Base-by-base conservation (phyloP, 2,113 vertebrate species). In the Myanophis thanlyinensis region DNA sequence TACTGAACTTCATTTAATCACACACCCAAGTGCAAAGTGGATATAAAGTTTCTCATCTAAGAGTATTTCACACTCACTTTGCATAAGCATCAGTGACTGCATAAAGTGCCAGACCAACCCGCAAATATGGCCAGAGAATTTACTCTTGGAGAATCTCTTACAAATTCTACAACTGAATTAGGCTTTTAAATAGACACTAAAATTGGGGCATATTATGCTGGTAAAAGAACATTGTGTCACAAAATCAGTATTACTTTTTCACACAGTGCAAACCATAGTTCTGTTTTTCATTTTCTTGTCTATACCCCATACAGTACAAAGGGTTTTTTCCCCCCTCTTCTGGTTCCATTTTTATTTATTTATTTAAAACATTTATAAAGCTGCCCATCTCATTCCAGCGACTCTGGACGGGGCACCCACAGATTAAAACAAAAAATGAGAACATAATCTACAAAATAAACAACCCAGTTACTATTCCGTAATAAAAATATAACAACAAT, bases 11-110 rank as follows among this genome's bases (percentile, higher is more conserved):
- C 10, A 84, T 93, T 90, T 89, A 93, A 54, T 94, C 51, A 49
- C 91, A 93, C 52, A 67, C 0, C 87, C 49, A 92, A 95, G 67
- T 95, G 51, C 47, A 94, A 95, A 96, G 93, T 89, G 11, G 8
- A 87, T 94, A 92, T 93, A 87, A 93, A 95, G 92, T 92, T n/a
- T 84, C 94, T 96, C 93, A 93, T 90, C 88, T 35, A 62, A 9
- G 54, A 91, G 30, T 27, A 54, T 95, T 95, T 96, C 56, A 87
- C 49, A 80, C 23, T 84, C 4, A 3, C 80, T 96, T 94, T 90
- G 85, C 23, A 94, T 93, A 95, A 93, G 93, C 90, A 54, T 13
- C 93, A 88, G 12, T 9, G 35, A 85, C 4, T 25, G 20, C 22
- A 91, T 88, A 91, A 89, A 51, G 47, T 85, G 49, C 25, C 80